Percentiles rank a stretch among this genome's conserved stretches.
Evolutionary conservation across 2,888 invertebrate genomes (phyloP).

Genomic region (Dynastes tityus): DNA sequence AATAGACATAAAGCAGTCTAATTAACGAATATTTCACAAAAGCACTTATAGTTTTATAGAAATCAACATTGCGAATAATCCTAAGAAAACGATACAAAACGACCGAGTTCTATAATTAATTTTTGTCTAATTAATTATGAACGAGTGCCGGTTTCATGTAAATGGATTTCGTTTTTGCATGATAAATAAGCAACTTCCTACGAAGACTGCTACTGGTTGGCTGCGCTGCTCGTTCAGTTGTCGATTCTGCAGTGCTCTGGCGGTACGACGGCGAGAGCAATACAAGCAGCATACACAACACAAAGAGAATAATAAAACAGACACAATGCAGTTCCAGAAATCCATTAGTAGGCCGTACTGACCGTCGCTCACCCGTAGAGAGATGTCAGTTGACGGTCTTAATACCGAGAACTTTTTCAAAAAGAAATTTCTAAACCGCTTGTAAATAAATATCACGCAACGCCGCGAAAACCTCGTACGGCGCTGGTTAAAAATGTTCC

Average conservation of each 20-base stretch:
- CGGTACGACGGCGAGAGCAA: slow-evolving; percentile 1
- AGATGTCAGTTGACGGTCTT: slow-evolving; percentile 43
- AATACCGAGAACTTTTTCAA: slow-evolving; percentile 42
- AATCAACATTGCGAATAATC: neutral
- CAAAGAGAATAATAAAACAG: slow-evolving; percentile 49
- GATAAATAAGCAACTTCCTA: slow-evolving; percentile 40
- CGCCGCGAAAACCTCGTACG: slow-evolving; percentile 12
- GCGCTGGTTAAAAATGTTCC: slow-evolving; percentile 7
- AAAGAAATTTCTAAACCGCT: slow-evolving; percentile 41
- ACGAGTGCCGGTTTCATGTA: slow-evolving; percentile 33
- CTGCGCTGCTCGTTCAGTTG: neutral
- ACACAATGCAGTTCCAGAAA: slow-evolving; percentile 49
- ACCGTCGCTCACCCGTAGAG: slow-evolving; percentile 45
- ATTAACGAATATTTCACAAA: too few relatives aligned
- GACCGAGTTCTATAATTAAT: slow-evolving; percentile 36
- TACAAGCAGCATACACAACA: slow-evolving; percentile 25
- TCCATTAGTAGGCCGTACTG: slow-evolving; percentile 47
- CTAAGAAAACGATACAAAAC: slow-evolving; percentile 24
- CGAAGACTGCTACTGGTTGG: neutral
- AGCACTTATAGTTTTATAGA: too few relatives aligned
- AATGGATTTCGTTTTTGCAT: slow-evolving; percentile 43
- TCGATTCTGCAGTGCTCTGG: slow-evolving; percentile 13
- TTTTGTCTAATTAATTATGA: slow-evolving; percentile 43
- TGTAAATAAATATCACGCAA: slow-evolving; percentile 42
- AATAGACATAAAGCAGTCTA: too few relatives aligned